These are phyloP conservation scores for Megathymus violae DNA, from an alignment of 1,140 invertebrate species.

Conservation along the genomic window DNA sequence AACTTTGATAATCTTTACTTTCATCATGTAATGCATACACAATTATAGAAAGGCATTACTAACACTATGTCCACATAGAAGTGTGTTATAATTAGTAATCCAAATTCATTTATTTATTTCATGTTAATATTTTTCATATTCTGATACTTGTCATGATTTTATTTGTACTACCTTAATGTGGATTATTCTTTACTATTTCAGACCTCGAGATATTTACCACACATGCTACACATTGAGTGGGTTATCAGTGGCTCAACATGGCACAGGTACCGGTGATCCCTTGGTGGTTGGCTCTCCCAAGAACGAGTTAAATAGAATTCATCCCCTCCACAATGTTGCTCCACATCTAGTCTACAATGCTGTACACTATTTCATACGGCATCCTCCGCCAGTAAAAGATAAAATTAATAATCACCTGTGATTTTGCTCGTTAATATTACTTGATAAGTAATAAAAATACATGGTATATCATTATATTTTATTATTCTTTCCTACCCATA, in stretches of 20 bases:
- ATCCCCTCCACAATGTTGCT: constrained; percentile 79
- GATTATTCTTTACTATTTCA: constrained; percentile 77
- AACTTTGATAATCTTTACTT: too few relatives aligned
- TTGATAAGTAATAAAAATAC: constrained; percentile 20
- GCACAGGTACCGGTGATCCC: constrained; percentile 83
- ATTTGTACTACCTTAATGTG: too few relatives aligned
- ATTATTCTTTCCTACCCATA: too few relatives aligned
- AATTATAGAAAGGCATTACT: too few relatives aligned
- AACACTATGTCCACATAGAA: too few relatives aligned
- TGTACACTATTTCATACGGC: constrained; percentile 74
- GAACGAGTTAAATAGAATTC: constrained; percentile 77
- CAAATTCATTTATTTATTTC: too few relatives aligned
- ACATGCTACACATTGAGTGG: constrained; percentile 98
- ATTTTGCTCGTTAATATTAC: neutral
- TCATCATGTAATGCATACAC: too few relatives aligned
- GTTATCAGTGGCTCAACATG: constrained; percentile 96
- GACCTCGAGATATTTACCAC: constrained; percentile 96
- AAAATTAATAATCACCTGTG: constrained; percentile 49
- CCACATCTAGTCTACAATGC: constrained; percentile 79
- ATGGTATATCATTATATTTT: too few relatives aligned
- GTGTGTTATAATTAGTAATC: too few relatives aligned
- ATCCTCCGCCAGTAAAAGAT: constrained; percentile 72
- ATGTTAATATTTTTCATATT: too few relatives aligned
- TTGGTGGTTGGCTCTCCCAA: constrained; percentile 64
- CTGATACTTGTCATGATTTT: too few relatives aligned